Conservation (phyloP, 2,113 vertebrate species). For the Psammodynastes pulverulentus region DNA sequence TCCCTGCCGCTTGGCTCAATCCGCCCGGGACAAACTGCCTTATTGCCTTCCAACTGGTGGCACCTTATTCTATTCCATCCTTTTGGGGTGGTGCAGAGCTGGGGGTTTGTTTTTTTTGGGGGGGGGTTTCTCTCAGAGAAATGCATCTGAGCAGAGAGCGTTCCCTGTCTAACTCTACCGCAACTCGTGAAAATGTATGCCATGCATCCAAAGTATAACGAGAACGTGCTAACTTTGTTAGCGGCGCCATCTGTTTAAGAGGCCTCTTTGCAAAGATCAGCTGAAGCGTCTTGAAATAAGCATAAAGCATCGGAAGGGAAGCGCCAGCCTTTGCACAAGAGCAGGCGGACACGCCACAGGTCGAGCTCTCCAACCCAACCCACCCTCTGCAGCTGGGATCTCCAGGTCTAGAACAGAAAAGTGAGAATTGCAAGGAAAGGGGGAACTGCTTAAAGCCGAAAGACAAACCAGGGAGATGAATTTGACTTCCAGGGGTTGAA, state of each 20-base stretch:
- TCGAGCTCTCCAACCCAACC: too few relatives aligned
- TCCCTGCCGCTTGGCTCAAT: not conserved
- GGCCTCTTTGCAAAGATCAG: not conserved
- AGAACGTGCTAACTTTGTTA: not conserved
- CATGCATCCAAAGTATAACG: not conserved
- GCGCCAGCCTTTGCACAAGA: not conserved
- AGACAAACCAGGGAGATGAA: not conserved
- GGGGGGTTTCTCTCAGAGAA: not conserved
- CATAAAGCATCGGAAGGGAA: not conserved
- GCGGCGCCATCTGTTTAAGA: not conserved
- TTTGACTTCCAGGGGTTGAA: not conserved
- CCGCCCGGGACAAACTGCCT: fast-evolving
- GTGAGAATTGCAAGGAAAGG: too few relatives aligned
- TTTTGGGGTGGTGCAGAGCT: not conserved
- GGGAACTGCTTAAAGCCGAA: not conserved
- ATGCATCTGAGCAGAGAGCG: not conserved
- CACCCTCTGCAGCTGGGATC: not conserved
- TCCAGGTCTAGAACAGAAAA: not conserved
- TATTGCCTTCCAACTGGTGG: not conserved
- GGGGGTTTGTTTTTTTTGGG: too few relatives aligned
- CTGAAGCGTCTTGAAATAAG: not conserved
- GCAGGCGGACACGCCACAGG: too few relatives aligned
- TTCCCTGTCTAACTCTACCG: not conserved
- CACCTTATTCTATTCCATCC: not conserved
- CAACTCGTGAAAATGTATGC: not conserved